Percentiles rank a stretch among this genome's conserved stretches.
Evolutionary conservation across 2,888 invertebrate species (phyloP).

Genomic region (Helleia helle): DNA sequence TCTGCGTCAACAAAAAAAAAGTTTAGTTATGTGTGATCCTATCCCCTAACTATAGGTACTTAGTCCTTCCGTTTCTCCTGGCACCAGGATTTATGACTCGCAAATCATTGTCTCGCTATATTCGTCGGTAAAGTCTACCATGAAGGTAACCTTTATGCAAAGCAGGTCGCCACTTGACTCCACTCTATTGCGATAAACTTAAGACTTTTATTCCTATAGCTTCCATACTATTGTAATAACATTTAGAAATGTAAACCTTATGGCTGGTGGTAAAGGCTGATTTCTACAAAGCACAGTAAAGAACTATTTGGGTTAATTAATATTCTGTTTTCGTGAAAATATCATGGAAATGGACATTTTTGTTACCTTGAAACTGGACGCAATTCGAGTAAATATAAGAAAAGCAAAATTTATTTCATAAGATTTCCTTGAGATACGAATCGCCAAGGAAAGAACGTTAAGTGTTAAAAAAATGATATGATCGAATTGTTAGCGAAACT

Average conservation of each 20-base stretch:
- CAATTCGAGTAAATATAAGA: neutral
- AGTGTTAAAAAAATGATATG: no score
- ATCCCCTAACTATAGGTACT: no score
- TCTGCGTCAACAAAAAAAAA: no score
- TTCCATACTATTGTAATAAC: neutral
- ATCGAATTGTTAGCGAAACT: no score
- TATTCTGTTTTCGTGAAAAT: no score
- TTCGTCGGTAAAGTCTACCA: no score
- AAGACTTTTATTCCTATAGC: neutral
- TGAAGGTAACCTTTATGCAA: neutral
- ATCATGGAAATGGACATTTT: neutral
- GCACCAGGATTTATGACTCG: no score
- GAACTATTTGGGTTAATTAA: neutral
- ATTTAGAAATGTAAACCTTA: neutral
- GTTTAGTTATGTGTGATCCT: no score
- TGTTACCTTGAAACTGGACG: neutral
- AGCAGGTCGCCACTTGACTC: neutral
- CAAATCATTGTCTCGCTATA: no score
- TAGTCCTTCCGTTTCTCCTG: no score
- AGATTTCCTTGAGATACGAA: neutral
- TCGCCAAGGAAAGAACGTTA: no score
- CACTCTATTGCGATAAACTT: neutral
- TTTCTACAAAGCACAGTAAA: neutral
- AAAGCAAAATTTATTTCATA: neutral
- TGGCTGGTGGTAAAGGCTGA: neutral